Evolutionary conservation across 2,797 vertebrate genomes (phyloP).

Genomic region (Pristis pectinata): DNA sequence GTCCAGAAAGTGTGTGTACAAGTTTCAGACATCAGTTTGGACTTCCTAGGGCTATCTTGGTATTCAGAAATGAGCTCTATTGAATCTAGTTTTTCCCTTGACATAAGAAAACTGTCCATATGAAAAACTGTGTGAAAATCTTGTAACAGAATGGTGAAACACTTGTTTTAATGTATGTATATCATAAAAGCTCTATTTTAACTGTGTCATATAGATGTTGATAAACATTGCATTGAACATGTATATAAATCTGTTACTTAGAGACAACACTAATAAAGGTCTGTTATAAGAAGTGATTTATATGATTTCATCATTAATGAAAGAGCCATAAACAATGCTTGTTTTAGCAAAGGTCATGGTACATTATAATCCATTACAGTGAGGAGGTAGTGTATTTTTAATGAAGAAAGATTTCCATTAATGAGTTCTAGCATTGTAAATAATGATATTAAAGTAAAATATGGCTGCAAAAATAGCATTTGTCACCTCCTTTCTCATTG

Average conservation of each 20-base stretch:
- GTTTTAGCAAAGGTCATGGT: background rate
- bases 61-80: too few species aligned
- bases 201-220: background rate
- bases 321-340: slow-evolving; percentile 2
- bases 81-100: background rate
- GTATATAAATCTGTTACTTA: background rate
- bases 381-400: slow-evolving; percentile 8
- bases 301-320: background rate
- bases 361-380: background rate
- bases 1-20: too few species aligned
- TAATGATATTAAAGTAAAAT: slow-evolving; percentile 21
- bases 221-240: background rate
- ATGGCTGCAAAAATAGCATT: background rate
- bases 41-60: too few species aligned
- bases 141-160: background rate
- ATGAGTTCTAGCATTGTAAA: background rate
- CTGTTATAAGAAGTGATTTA: background rate
- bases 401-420: slow-evolving; percentile 35
- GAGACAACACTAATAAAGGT: background rate
- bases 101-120: background rate
- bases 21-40: too few species aligned
- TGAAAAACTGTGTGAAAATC: background rate
- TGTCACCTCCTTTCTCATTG: slow-evolving; percentile 21
- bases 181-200: background rate
- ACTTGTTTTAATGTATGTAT: too few species aligned